These are phyloP conservation scores for Brotula barbata DNA, from an alignment of 2,797 vertebrate species.

Conservation along the genomic window DNA sequence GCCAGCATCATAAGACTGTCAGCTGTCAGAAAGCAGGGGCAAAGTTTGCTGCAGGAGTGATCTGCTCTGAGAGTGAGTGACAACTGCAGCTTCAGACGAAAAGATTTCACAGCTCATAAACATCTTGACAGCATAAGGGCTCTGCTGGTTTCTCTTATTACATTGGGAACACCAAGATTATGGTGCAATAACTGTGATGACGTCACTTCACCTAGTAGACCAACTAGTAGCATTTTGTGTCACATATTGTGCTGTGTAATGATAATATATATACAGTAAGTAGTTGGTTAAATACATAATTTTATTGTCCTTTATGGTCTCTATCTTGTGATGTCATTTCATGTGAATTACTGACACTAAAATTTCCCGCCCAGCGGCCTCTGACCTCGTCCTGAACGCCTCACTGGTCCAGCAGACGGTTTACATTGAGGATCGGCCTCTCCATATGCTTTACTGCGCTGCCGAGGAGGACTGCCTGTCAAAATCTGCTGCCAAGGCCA, in stretches of 20 bases:
- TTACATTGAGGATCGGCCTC: constrained; percentile 95
- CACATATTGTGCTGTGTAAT: too few species aligned
- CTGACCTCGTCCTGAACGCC: constrained; percentile 91
- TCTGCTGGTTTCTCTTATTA: background rate
- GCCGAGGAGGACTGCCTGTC: constrained; percentile 96
- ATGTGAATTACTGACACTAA: too few species aligned
- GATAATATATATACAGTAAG: too few species aligned
- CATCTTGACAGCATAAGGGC: background rate
- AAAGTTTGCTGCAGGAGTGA: constrained; percentile 91
- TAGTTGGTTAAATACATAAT: too few species aligned
- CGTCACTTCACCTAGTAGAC: too few species aligned
- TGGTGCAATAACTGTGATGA: too few species aligned
- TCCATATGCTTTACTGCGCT: constrained; percentile 97
- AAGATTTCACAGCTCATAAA: background rate
- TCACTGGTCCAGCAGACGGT: constrained; percentile 91
- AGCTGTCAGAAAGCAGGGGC: constrained; percentile 86
- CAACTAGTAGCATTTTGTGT: too few species aligned
- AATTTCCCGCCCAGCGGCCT: constrained; percentile 89
- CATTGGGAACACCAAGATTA: too few species aligned
- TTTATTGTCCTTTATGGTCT: too few species aligned
- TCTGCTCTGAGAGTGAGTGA: constrained; percentile 96
- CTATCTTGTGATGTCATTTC: too few species aligned
- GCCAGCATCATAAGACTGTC: constrained; percentile 85
- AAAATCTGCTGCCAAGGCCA: constrained; percentile 86
- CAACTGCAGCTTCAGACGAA: background rate